Evolutionary conservation across 92 coral and sea anemone genomes (phyloP), one percentile per base, ranked within the genome.

Genomic region (Actinernus sp.): DNA sequence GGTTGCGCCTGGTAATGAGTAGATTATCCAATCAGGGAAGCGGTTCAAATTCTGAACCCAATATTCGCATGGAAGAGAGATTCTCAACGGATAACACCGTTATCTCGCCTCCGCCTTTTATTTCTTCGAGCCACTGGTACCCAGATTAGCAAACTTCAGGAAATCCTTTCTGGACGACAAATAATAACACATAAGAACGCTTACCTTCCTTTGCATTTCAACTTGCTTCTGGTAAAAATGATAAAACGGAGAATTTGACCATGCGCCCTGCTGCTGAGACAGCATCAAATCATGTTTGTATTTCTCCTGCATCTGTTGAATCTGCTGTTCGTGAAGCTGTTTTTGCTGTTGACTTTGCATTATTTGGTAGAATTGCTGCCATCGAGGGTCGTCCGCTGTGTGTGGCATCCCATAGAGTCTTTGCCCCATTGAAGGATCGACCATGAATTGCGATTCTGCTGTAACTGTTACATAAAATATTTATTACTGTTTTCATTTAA

Each of bases 301-400:
- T 23, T 70, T 55, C 34, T 68, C 75, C 63, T 34, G 41, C 14
- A 34, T n/a, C n/a, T n/a, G n/a, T n/a, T n/a, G 73, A 3, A 61
- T 34, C 32, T 67, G 69, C 13, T 92, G 91, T 57, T 83, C 85
- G 48, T 92, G 82, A 2, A 60, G 59, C 3, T 91, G 94, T 36
- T 81, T 84, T 33, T 66, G 65, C 11, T 87, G 93, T 18, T 55
- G 71, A 3, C 65, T 83, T 33, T 66, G 83, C 68, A 58, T 67
- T 70, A 61, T 50, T 60, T 90, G 96, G 26, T 68, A 81, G 20
- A 79, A 63, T 65, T 90, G 93, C 37, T 93, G 96, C 82, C 78
- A 80, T 55, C 85, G 71, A 11, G 92, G 74, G 40, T 86, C 97
- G 53, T 85, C 91, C 70, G 59, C 17, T 43, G 79, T 65, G 19